Conservation (phyloP, 1,140 invertebrate species). For the Bursaphelenchus mucronatus region DNA sequence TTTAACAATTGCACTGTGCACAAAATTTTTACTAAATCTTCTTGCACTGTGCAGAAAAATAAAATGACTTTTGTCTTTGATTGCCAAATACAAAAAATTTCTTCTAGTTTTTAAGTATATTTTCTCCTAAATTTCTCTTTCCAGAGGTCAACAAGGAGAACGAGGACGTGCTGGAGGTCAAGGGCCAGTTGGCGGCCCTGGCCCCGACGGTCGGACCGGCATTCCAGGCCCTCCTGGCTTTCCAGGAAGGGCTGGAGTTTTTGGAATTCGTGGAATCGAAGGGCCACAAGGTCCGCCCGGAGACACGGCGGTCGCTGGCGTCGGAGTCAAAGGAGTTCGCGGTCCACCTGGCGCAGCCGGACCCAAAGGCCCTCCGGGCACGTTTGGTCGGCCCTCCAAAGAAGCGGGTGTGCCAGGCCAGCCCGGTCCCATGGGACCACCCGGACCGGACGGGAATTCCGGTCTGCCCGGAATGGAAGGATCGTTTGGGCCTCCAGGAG, state of each 20-base stretch:
- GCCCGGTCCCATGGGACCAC: constrained; percentile 24
- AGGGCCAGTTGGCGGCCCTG: constrained; percentile 22
- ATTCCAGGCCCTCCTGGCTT: background rate
- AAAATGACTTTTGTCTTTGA: no score
- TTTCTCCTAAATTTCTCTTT: background rate
- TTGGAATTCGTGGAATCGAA: constrained; percentile 11
- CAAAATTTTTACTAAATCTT: no score
- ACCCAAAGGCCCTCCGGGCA: constrained; percentile 26
- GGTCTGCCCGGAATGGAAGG: constrained; percentile 28
- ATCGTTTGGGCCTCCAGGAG: constrained; percentile 38
- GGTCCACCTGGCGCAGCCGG: constrained; percentile 36
- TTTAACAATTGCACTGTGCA: no score
- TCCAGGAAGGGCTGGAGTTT: no score
- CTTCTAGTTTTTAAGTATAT: no score
- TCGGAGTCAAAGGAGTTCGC: constrained; percentile 42
- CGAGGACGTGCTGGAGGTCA: constrained; percentile 29
- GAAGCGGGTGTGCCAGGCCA: constrained; percentile 24
- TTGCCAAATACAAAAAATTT: no score
- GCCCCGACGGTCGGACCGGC: constrained; percentile 20
- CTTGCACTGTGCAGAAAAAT: no score
- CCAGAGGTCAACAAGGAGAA: constrained; percentile 38
- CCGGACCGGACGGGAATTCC: constrained; percentile 9
- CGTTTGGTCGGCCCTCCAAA: background rate
- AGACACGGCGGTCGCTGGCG: constrained; percentile 25
- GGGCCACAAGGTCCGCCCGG: constrained; percentile 23